Percentiles rank a stretch among this genome's conserved stretches.
These are phyloP conservation scores for Eidolon dupreanum DNA, from an alignment of 2,797 vertebrate species.

Conservation along the genomic window DNA sequence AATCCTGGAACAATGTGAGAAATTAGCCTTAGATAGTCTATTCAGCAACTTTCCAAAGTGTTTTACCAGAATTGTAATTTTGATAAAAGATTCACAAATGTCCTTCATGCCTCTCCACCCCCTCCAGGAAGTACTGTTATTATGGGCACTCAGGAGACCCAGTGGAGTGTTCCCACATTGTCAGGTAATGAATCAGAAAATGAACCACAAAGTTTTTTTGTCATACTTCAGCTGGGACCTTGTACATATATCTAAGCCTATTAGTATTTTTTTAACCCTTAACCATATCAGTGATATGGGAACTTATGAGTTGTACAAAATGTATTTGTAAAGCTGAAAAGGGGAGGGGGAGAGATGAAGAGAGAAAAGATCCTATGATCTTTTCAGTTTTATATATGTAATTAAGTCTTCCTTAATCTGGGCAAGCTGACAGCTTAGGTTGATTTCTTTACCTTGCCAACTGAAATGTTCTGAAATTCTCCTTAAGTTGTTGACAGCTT, in stretches of 20 bases:
- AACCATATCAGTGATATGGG: conserved; percentile 53
- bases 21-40: background rate
- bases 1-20: background rate
- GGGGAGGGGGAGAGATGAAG: background rate
- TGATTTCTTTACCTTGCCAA: conserved; percentile 54
- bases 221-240: conserved; percentile 53
- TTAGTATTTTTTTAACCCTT: conserved; percentile 66
- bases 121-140: background rate
- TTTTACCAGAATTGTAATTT: background rate
- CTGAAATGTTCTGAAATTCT: conserved; percentile 57
- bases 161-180: conserved; percentile 60
- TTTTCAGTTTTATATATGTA: background rate
- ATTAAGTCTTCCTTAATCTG: conserved; percentile 14
- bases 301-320: conserved; percentile 42
- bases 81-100: background rate
- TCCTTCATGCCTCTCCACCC: background rate
- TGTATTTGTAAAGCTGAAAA: background rate
- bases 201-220: conserved; percentile 71
- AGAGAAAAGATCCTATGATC: background rate
- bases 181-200: conserved; percentile 77
- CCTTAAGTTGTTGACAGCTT: conserved; percentile 57
- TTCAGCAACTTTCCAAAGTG: background rate
- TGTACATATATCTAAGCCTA: conserved; percentile 66
- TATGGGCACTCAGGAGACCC: background rate
- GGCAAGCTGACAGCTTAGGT: conserved; percentile 42